Evolutionary conservation across 1,140 invertebrate genomes (phyloP).

Genomic region (Psix sp.): DNA sequence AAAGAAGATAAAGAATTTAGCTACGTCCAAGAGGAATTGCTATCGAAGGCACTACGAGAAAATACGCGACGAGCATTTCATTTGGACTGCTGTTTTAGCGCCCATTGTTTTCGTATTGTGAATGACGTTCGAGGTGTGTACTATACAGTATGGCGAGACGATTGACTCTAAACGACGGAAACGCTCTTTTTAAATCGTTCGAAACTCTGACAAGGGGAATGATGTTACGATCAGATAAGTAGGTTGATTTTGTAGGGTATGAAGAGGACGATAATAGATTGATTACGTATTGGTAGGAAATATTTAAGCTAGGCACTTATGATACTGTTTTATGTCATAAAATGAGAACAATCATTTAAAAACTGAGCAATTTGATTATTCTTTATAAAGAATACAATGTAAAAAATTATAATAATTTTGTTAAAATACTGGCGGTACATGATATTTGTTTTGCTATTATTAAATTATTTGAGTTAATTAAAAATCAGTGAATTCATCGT

Average conservation of each 20-base stretch:
- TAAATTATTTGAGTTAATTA: too few relatives aligned
- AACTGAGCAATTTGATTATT: too few relatives aligned
- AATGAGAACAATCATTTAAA: too few relatives aligned
- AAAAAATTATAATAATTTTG: too few relatives aligned
- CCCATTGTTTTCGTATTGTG: slow-evolving; percentile 12
- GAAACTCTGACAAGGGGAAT: slow-evolving; percentile 3
- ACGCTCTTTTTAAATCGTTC: slow-evolving; percentile 11
- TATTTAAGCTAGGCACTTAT: too few relatives aligned
- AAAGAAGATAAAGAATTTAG: slow-evolving; percentile 42
- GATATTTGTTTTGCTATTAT: too few relatives aligned
- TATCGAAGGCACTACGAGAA: slow-evolving; percentile 7
- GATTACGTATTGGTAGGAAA: slow-evolving; percentile 5
- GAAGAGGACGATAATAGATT: not conserved
- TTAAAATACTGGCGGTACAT: too few relatives aligned
- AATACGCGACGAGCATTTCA: slow-evolving; percentile 30
- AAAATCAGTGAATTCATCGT: too few relatives aligned
- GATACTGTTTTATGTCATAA: too few relatives aligned
- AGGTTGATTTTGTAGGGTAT: slow-evolving; percentile 27
- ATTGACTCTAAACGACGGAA: slow-evolving; percentile 22
- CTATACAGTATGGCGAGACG: too few relatives aligned
- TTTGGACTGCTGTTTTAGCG: slow-evolving; percentile 21
- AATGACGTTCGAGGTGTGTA: slow-evolving; percentile 7
- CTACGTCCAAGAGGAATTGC: slow-evolving; percentile 1
- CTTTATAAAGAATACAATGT: too few relatives aligned
- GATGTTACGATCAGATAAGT: slow-evolving; percentile 26